Evolutionary conservation across 2,797 vertebrate genomes (phyloP), one percentile per base, ranked within the genome.

Genomic region (Diceros bicornis): DNA sequence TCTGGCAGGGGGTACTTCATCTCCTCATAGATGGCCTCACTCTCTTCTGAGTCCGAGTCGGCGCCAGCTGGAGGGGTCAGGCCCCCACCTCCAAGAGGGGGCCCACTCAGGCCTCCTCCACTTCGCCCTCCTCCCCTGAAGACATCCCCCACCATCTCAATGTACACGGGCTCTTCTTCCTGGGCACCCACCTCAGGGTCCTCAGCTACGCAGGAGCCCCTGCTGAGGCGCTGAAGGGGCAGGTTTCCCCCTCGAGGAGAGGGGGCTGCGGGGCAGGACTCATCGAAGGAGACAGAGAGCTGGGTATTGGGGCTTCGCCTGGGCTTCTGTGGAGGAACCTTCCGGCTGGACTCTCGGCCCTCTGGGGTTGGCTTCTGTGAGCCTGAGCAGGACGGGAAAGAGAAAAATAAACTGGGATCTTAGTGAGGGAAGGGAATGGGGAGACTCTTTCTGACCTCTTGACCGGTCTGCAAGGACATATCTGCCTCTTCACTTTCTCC

Each of bases 111-210:
- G 96, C 98, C 98, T 44, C 97, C 97, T 62, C 91, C 95, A 2
- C 99, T 98, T 96, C 99, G 74, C 64, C 97, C 92, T 83, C 97
- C 97, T 75, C 99, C 98, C 98, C 98, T 88, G 98, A 99, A 98
- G 99, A 99, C 98, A 98, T 99, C 99, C 72, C 99, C 99, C 96
- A 99, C 99, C 99, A 99, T 99, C 98, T 99, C 99, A 4, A 99
- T 99, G 97, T 99, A 99, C 71, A 99, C 99, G 0, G 99, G 99
- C 97, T 99, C 99, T 11, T 99, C 99, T 0, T 99, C 99, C 29
- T 97, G 98, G 12, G 94, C 88, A 32, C 97, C 95, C 57, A 85
- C 50, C 14, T 98, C 98, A 3, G 89, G 96, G 95, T 98, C 97
- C 55, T 98, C 98, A 7, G 93, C n/a, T 20, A 89, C n/a, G 6